A percentile compares a stretch with the other conserved stretches of the same genome.
These are phyloP conservation scores for Denticeps clupeoides DNA, from an alignment of 2,797 vertebrate genomes.

Conservation along the genomic window DNA sequence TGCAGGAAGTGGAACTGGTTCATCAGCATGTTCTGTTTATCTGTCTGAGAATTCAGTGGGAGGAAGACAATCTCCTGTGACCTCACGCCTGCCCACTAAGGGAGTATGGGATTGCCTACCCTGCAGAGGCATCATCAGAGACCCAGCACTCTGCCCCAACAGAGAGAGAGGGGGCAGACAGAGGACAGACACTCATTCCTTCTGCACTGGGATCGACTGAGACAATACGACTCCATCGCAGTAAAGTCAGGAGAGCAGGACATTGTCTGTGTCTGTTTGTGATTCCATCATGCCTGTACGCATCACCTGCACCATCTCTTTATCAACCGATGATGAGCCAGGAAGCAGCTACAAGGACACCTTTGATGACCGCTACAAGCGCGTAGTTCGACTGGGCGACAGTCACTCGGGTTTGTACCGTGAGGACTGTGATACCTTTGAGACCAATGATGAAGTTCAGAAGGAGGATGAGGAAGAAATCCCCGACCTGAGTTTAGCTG, in stretches of 20 bases:
- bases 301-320: constrained; percentile 90
- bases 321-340: constrained; percentile 71
- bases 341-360: constrained; percentile 35
- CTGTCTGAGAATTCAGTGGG: neutral
- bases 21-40: too few relatives aligned
- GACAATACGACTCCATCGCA: too few relatives aligned
- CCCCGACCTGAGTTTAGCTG: constrained; percentile 54
- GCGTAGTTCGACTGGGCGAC: constrained; percentile 36
- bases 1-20: too few relatives aligned
- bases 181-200: too few relatives aligned
- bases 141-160: too few relatives aligned
- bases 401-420: constrained; percentile 40
- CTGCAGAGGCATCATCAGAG: too few relatives aligned
- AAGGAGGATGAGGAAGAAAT: constrained; percentile 27
- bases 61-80: constrained; percentile 19
- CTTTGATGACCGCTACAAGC: constrained; percentile 61
- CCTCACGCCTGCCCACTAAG: constrained; percentile 42
- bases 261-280: constrained; percentile 3
- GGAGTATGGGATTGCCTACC: constrained; percentile 51
- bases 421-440: constrained; percentile 38
- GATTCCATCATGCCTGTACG: constrained; percentile 71
- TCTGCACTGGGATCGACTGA: too few relatives aligned
- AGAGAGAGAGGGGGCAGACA: too few relatives aligned
- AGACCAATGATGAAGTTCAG: constrained; percentile 48
- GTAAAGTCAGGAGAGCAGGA: too few relatives aligned